phyloP scores from a whole-genome alignment of 2,888 invertebrate species.

The Caradrina kadenii region DNA sequence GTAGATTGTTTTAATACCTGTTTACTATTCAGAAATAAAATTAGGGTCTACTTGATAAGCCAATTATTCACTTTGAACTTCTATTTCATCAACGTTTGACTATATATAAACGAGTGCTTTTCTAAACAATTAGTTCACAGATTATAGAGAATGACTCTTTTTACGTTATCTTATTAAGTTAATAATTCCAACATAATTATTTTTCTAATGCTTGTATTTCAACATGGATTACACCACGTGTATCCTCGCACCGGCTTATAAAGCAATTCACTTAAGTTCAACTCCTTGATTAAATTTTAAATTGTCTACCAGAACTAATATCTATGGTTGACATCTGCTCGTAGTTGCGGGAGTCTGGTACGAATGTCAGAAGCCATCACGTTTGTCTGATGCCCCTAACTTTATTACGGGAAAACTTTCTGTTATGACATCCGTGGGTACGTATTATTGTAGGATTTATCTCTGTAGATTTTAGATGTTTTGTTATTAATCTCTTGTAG shows the following conservation, averaged over 20 bases:
- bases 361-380: constrained; percentile 56
- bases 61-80: no score
- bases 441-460: constrained; percentile 32
- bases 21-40: no score
- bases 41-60: no score
- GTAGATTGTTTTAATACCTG: no score
- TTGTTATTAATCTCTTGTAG: constrained; percentile 3
- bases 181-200: no score
- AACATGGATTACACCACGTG: constrained; percentile 3
- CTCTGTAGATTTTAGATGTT: constrained; percentile 8
- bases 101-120: no score
- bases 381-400: constrained; percentile 51
- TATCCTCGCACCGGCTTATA: constrained; percentile 13
- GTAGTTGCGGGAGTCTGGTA: constrained; percentile 35
- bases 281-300: constrained; percentile 78
- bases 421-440: constrained; percentile 23
- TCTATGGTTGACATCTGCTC: constrained; percentile 79
- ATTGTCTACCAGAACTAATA: constrained; percentile 74
- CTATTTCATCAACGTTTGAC: no score
- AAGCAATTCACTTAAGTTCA: constrained; percentile 51
- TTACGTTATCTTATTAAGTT: no score
- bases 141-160: no score
- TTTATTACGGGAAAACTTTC: constrained; percentile 65
- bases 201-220: background rate
- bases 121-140: no score